Base-by-base conservation (phyloP, 1,140 invertebrate genomes). In the Trypoxylus dichotomus region DNA sequence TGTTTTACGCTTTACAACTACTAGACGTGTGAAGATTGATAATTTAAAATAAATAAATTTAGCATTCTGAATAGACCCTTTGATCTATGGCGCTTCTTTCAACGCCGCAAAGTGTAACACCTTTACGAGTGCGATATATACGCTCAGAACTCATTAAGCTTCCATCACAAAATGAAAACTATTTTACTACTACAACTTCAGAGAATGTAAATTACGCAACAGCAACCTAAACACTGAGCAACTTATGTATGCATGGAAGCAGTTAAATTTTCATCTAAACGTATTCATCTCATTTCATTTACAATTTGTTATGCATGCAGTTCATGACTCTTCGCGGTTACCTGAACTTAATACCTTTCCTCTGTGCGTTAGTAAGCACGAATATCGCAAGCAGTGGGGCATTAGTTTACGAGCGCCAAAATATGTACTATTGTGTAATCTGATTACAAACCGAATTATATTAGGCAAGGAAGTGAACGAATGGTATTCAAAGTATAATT, bases 191-290 rank as follows among this genome's bases (percentile, higher is more conserved):
- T 54, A 54, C 47, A 3, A 54, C 42, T 54, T 1, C 47, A 3
- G 47, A 54, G 19, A 54, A 54, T 54, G 15, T 54, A 54, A 19
- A 54, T 19, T 19, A 54, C 10, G 42, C 42, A 54, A 54, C 15
- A 19, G 13, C 15, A 15, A 54, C 15, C 11, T 54, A 54, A 54
- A 54, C 47, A 54, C 47, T 54, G 47, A 54, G 19, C 47, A 19
- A n/a, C 47, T 54, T 19, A 54, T 54, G 19, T 19, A 54, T 54
- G 13, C 19, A 54, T n/a, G 19, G 47, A 19, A 2, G 11, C 6
- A 54, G 47, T 54, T 54, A 54, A 43, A 54, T 54, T 54, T 54
- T 54, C 47, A 54, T n/a, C 47, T 54, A n/a, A 54, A 54, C 47
- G 47, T 54, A 54, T 54, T 54, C 47, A 54, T 54, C 13, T 2